Conservation (phyloP, 2,888 invertebrate genomes). For the Sinopyrophorus schimmeli region DNA sequence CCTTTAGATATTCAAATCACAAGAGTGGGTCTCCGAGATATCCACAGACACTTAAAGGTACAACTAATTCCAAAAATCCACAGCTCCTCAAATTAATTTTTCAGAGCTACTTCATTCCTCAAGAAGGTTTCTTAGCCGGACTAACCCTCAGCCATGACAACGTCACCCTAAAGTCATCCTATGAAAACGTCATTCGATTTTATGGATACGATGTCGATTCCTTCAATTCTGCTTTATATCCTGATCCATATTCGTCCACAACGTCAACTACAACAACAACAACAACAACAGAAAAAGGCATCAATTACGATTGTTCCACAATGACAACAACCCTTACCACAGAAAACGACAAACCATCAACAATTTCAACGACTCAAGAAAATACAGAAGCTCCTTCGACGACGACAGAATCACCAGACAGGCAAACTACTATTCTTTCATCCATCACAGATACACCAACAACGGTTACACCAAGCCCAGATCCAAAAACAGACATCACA, state of each 20-base stretch:
- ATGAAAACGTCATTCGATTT: slow-evolving; percentile 72
- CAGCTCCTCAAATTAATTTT: slow-evolving; percentile 30
- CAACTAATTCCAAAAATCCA: slow-evolving; percentile 38
- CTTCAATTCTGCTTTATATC: slow-evolving; percentile 51
- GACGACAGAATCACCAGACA: no score
- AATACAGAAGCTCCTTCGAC: no score
- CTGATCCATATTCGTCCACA: slow-evolving; percentile 33
- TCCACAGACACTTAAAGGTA: slow-evolving; percentile 80
- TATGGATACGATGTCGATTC: slow-evolving; percentile 78
- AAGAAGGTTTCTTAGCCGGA: slow-evolving; percentile 81
- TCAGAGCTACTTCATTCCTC: slow-evolving; percentile 81
- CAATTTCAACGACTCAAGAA: slow-evolving; percentile 29
- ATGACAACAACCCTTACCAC: slow-evolving; percentile 16
- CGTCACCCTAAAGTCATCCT: slow-evolving; percentile 73
- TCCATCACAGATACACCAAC: no score
- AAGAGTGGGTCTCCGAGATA: slow-evolving; percentile 79
- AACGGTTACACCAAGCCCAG: no score
- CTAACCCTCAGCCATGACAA: slow-evolving; percentile 78
- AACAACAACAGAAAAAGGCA: slow-evolving; percentile 25
- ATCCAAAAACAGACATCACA: slow-evolving; percentile 20
- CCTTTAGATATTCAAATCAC: slow-evolving; percentile 74
- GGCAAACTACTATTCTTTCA: no score
- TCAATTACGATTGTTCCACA: no score
- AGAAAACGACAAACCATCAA: no score
- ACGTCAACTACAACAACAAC: slow-evolving; percentile 31